phyloP scores from a whole-genome alignment of 2,888 invertebrate species.

The Halocaridina rubra region DNA sequence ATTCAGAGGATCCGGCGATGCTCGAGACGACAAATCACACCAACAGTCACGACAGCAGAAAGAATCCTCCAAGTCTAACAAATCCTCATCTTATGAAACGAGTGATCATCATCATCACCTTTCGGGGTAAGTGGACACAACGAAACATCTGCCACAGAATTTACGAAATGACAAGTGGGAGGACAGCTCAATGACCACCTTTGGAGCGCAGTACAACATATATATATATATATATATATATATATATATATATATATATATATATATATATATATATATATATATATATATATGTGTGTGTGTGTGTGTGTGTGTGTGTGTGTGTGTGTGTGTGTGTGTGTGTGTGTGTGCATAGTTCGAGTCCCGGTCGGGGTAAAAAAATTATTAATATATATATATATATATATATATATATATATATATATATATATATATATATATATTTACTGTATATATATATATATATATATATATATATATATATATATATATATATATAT shows the following conservation, averaged over 20 bases:
- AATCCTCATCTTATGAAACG: slow-evolving; percentile 28
- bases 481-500: neutral
- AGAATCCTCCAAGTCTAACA: slow-evolving; percentile 17
- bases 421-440: no score
- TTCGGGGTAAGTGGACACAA: slow-evolving; percentile 44
- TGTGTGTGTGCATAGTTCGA: neutral
- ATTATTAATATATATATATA: no score
- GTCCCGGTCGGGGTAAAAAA: neutral
- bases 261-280: neutral
- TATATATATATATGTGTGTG: no score
- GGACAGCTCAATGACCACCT: no score
- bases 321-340: neutral
- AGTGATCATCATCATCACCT: slow-evolving; percentile 25
- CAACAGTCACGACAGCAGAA: slow-evolving; percentile 43
- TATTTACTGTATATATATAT: no score
- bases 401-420: neutral
- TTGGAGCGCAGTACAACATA: no score
- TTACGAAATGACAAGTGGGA: no score
- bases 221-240: neutral
- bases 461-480: no score
- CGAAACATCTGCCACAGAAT: no score
- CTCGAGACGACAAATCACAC: slow-evolving; percentile 49
- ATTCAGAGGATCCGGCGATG: slow-evolving; percentile 49
- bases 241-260: neutral
- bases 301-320: neutral